phyloP scores from a whole-genome alignment of 2,113 vertebrate genomes.

The Istiophorus platypterus region DNA sequence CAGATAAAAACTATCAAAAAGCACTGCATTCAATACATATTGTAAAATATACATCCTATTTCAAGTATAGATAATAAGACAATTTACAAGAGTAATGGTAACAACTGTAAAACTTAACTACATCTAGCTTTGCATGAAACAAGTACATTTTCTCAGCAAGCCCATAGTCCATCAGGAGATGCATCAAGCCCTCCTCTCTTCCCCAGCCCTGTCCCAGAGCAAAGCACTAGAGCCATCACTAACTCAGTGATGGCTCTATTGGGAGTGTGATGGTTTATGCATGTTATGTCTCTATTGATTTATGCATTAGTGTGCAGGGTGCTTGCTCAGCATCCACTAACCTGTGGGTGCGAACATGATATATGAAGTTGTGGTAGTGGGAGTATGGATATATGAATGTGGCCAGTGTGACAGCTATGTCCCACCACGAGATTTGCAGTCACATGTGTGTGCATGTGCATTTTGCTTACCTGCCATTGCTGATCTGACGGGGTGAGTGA shows the following conservation, averaged over 20 bases:
- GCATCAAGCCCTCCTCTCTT: slow-evolving; percentile 29
- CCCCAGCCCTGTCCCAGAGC: not conserved
- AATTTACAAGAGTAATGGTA: not conserved
- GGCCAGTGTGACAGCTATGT: slow-evolving; percentile 41
- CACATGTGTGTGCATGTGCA: not conserved
- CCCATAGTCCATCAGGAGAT: not conserved
- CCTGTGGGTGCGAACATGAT: slow-evolving; percentile 59
- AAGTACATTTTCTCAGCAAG: slow-evolving; percentile 4
- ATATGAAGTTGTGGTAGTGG: slow-evolving; percentile 35
- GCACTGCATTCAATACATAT: not conserved
- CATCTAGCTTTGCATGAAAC: not conserved
- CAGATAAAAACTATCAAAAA: not conserved
- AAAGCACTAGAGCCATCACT: slow-evolving; percentile 57
- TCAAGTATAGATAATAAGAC: too few relatives aligned
- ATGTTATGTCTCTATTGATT: slow-evolving; percentile 68
- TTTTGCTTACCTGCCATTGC: slow-evolving; percentile 92
- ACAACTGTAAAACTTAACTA: not conserved
- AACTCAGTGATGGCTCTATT: slow-evolving; percentile 43
- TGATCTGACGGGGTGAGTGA: slow-evolving; percentile 95
- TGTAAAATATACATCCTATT: not conserved
- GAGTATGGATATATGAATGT: slow-evolving; percentile 42
- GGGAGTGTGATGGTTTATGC: slow-evolving; percentile 70
- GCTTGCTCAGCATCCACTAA: slow-evolving; percentile 65
- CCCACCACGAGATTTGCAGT: slow-evolving; percentile 44
- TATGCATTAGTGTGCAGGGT: slow-evolving; percentile 49